These are phyloP conservation scores for Tetragnatha montana DNA, from an alignment of 2,888 invertebrate genomes.

Conservation along the genomic window DNA sequence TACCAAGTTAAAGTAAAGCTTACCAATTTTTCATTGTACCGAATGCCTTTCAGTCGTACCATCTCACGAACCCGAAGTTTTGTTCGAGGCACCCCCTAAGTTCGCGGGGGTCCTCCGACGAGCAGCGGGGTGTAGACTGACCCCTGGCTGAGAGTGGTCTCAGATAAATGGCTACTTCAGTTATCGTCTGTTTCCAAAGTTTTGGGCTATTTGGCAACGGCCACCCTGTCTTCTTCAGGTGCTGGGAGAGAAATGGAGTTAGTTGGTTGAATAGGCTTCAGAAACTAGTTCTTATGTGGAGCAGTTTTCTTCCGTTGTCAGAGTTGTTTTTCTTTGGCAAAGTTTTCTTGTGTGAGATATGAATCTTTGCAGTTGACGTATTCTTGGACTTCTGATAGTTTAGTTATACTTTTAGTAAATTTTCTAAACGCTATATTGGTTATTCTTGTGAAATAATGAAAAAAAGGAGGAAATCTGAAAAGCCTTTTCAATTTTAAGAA, in stretches of 20 bases:
- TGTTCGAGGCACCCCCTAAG: background rate
- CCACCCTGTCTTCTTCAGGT: background rate
- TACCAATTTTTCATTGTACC: no score
- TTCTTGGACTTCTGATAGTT: no score
- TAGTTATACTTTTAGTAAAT: no score
- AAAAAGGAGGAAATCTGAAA: no score
- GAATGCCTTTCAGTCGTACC: no score
- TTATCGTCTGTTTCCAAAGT: conserved; percentile 1
- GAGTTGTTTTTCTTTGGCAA: background rate
- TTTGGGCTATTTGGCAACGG: background rate
- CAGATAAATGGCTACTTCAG: conserved; percentile 6
- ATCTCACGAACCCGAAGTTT: background rate
- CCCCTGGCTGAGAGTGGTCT: background rate
- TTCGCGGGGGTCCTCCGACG: background rate
- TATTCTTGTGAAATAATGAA: no score
- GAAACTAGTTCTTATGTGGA: background rate
- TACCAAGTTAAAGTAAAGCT: no score
- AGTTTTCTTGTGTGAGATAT: background rate
- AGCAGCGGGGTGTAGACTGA: background rate
- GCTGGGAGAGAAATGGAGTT: conserved; percentile 11
- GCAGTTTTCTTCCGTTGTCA: background rate
- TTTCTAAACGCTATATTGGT: no score
- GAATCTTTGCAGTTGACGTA: no score
- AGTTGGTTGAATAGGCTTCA: background rate
- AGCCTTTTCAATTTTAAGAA: no score